Percentiles rank a stretch among this genome's conserved stretches.
Conservation (phyloP, 2,113 vertebrate genomes). For the Thamnophis sirtalis region DNA sequence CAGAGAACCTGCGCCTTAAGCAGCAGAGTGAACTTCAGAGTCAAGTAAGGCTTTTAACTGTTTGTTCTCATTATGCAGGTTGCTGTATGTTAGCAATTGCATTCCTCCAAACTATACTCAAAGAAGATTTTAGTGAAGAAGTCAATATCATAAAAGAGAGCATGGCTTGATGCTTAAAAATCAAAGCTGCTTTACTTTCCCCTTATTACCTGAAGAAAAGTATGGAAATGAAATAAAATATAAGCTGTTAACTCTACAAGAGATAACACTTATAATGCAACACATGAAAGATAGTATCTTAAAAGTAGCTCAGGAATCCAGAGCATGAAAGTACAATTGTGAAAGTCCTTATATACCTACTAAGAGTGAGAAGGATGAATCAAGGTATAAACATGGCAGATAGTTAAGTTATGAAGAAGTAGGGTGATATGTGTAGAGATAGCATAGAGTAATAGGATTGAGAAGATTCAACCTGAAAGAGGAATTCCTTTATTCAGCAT, state of each 20-base stretch:
- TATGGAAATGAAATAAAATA: conserved; percentile 13
- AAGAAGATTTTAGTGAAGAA: not conserved
- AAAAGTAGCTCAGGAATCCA: not conserved
- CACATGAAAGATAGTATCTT: not conserved
- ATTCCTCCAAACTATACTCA: not conserved
- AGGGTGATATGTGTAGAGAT: not conserved
- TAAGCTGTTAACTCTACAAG: not conserved
- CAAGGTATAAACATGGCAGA: not conserved
- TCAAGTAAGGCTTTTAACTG: conserved; percentile 72
- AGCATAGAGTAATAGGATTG: not conserved
- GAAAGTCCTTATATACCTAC: not conserved
- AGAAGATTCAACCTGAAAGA: not conserved
- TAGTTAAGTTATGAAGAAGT: not conserved
- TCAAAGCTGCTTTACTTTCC: not conserved
- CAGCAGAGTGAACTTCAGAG: conserved; percentile 96
- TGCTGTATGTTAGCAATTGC: accelerated
- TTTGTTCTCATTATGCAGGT: not conserved
- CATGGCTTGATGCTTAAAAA: not conserved
- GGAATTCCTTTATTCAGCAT: not conserved
- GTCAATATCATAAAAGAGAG: not conserved
- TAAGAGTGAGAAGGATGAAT: not conserved
- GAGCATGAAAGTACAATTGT: not conserved
- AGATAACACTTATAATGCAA: not conserved
- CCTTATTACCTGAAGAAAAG: not conserved
- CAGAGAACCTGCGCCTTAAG: conserved; percentile 95